Evolutionary conservation across 2,888 invertebrate genomes (phyloP).

Genomic region (Nipponacmea schrenckii): DNA sequence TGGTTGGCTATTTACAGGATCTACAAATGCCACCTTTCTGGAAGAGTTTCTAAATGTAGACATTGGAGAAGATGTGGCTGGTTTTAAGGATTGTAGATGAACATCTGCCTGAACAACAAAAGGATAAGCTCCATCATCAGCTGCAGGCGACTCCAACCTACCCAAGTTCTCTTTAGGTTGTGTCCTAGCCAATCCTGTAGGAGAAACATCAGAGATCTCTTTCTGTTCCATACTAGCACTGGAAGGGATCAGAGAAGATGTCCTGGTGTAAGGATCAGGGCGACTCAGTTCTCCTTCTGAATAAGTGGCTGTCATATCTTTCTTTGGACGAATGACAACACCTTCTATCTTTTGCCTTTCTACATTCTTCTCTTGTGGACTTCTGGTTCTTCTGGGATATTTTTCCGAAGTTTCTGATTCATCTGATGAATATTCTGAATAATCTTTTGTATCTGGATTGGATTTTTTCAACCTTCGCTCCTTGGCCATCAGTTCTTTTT

Average conservation of each 20-base stretch:
- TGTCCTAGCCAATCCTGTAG: background rate
- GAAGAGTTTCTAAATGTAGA: background rate
- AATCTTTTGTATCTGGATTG: slow-evolving; percentile 26
- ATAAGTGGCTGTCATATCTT: background rate
- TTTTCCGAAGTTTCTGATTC: slow-evolving; percentile 32
- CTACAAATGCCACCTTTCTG: slow-evolving; percentile 1
- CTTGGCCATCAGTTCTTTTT: slow-evolving; percentile 37
- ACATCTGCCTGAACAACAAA: slow-evolving; percentile 34
- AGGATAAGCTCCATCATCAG: slow-evolving; percentile 20
- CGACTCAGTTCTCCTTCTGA: background rate
- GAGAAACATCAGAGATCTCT: background rate
- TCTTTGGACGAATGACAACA: background rate
- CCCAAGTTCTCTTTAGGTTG: background rate
- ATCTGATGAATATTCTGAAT: slow-evolving; percentile 30
- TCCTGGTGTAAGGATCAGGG: background rate
- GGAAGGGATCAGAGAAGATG: background rate
- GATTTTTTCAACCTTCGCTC: slow-evolving; percentile 23
- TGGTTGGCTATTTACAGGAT: background rate
- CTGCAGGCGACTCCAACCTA: background rate
- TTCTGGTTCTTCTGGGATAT: slow-evolving; percentile 21
- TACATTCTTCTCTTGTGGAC: slow-evolving; percentile 10
- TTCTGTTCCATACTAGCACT: slow-evolving; percentile 10
- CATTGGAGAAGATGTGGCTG: background rate
- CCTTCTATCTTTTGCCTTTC: slow-evolving; percentile 1
- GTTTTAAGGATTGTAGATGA: slow-evolving; percentile 20